A percentile compares a stretch with the other conserved stretches of the same genome.
phyloP scores from a whole-genome alignment of 2,797 vertebrate genomes.

The Peromyscus melanophrys region DNA sequence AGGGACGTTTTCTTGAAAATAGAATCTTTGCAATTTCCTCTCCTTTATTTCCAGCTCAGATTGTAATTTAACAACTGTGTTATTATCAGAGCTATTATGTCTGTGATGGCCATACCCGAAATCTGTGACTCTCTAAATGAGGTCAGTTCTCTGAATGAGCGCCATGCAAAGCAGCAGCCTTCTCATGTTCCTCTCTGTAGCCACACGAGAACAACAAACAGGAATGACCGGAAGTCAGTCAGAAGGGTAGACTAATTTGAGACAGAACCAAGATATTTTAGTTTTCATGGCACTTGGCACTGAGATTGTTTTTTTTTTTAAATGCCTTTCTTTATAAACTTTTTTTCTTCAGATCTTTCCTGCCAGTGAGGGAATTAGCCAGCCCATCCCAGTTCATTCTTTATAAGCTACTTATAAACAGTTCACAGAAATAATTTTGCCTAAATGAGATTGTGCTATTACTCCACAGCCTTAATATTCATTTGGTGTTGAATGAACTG shows the following conservation, averaged over 20 bases:
- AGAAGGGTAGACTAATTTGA: constrained; percentile 45
- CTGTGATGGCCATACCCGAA: constrained; percentile 21
- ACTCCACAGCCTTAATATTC: constrained; percentile 58
- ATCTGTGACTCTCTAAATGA: constrained; percentile 46
- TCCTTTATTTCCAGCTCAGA: constrained; percentile 76
- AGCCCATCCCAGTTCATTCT: constrained; percentile 57
- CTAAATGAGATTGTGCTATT: constrained; percentile 42
- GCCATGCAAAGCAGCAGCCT: background rate
- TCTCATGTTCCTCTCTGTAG: constrained; percentile 35
- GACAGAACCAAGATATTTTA: constrained; percentile 64
- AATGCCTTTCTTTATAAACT: constrained; percentile 57
- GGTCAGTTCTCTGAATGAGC: constrained; percentile 61
- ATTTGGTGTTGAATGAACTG: constrained; percentile 42
- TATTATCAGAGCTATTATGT: constrained; percentile 73
- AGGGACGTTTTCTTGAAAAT: constrained; percentile 81
- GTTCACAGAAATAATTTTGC: constrained; percentile 56
- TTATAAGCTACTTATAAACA: constrained; percentile 58
- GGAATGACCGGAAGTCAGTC: background rate
- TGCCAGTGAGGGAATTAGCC: constrained; percentile 52
- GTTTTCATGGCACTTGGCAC: constrained; percentile 23
- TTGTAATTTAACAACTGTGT: constrained; percentile 75
- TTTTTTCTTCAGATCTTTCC: constrained; percentile 26
- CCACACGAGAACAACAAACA: constrained; percentile 43
- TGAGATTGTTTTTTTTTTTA: background rate
- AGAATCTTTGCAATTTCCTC: constrained; percentile 73